Evolutionary conservation across 2,797 vertebrate species (phyloP).

Genomic region (Eulemur coronatus): DNA sequence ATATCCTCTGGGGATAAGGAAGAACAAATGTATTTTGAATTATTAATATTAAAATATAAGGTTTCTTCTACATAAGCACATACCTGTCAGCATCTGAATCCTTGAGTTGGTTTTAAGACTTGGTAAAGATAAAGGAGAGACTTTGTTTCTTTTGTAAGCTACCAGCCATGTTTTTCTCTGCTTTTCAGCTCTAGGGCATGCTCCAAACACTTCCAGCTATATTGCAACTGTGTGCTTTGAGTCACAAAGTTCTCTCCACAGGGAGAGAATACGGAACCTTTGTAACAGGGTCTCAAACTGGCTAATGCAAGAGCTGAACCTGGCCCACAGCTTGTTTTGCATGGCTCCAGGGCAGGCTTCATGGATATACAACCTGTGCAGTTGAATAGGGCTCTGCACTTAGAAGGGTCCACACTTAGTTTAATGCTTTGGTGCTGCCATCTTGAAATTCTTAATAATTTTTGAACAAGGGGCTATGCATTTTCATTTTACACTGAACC

Average conservation of each 20-base stretch:
- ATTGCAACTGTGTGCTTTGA: neutral
- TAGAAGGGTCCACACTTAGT: neutral
- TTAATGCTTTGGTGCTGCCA: neutral
- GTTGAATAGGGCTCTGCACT: neutral
- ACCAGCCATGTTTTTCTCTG: neutral
- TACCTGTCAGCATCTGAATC: neutral
- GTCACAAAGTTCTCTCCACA: neutral
- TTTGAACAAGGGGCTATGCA: neutral
- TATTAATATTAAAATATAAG: neutral
- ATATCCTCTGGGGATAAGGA: neutral
- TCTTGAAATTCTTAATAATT: neutral
- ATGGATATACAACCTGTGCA: neutral
- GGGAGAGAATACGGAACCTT: neutral
- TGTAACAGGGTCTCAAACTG: neutral
- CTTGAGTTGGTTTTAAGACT: neutral
- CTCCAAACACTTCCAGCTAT: neutral
- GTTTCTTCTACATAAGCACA: neutral
- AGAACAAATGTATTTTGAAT: neutral
- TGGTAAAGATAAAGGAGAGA: neutral
- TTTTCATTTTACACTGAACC: slow-evolving; percentile 1
- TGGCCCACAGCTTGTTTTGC: neutral
- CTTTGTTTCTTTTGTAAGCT: neutral
- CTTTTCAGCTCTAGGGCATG: neutral
- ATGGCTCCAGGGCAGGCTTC: neutral
- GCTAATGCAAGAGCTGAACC: neutral